A percentile compares a stretch with the other conserved stretches of the same genome.
These are phyloP conservation scores for Palythoa caribaeorum DNA, from an alignment of 92 coral and sea anemone genomes.

Conservation along the genomic window DNA sequence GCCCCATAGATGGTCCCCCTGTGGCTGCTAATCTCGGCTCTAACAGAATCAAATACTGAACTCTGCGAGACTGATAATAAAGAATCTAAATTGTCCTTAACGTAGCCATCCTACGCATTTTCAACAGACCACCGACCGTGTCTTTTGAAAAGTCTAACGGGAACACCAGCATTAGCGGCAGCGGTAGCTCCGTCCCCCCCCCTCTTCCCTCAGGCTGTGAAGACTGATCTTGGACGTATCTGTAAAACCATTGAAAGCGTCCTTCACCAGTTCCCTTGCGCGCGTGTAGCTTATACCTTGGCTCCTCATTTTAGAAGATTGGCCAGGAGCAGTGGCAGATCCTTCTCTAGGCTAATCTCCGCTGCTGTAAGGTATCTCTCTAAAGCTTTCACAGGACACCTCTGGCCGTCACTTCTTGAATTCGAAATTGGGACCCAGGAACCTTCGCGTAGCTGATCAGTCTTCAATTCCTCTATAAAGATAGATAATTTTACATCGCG, in stretches of 20 bases:
- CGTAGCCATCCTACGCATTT: slow-evolving; percentile 19
- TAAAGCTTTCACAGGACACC: background rate
- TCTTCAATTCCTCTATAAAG: slow-evolving; percentile 53
- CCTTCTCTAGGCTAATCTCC: background rate
- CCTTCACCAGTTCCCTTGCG: background rate
- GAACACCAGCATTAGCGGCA: slow-evolving; percentile 28
- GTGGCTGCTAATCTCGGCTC: slow-evolving; percentile 56
- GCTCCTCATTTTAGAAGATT: slow-evolving; percentile 44
- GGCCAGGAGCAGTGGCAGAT: slow-evolving; percentile 48
- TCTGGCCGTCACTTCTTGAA: slow-evolving; percentile 43
- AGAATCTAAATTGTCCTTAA: background rate
- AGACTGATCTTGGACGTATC: background rate
- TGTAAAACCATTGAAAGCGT: slow-evolving; percentile 44
- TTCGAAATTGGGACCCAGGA: slow-evolving; percentile 13
- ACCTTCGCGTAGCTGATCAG: slow-evolving; percentile 52
- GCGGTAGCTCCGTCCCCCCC: slow-evolving; percentile 37
- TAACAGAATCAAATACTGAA: slow-evolving; percentile 26
- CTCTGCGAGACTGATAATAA: slow-evolving; percentile 12
- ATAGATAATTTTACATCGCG: slow-evolving; percentile 9
- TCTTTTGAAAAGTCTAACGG: too few species aligned
- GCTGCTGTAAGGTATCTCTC: slow-evolving; percentile 23
- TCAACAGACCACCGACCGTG: background rate
- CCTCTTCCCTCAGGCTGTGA: slow-evolving; percentile 30
- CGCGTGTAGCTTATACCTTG: slow-evolving; percentile 53
- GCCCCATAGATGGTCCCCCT: background rate